Conservation (phyloP, 2,888 invertebrate genomes). For the Heliconius ethilla region DNA sequence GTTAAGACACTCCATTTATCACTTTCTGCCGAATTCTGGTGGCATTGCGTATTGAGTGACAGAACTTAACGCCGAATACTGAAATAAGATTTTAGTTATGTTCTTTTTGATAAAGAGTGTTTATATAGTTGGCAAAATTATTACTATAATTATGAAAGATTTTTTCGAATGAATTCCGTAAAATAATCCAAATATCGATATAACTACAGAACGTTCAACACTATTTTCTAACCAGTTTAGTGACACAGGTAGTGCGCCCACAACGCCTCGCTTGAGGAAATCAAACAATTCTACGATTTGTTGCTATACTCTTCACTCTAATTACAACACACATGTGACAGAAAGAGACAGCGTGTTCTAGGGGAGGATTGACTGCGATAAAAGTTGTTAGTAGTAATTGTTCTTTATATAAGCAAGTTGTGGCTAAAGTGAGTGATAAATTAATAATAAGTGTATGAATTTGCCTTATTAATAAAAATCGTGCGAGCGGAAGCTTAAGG, state of each 20-base stretch:
- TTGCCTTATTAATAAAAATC: neutral
- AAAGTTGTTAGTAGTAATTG: conserved; percentile 44
- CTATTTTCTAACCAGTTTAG: conserved; percentile 55
- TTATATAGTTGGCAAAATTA: too few species aligned
- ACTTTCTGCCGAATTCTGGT: too few species aligned
- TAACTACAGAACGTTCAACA: conserved; percentile 38
- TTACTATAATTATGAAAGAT: neutral
- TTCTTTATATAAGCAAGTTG: conserved; percentile 38
- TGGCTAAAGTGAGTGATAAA: conserved; percentile 5
- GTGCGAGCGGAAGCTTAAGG: neutral
- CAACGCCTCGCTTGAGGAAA: conserved; percentile 54
- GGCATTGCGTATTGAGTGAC: too few species aligned
- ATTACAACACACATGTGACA: conserved; percentile 16
- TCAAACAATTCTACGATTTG: conserved; percentile 63
- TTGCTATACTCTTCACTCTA: conserved; percentile 43
- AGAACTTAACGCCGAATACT: too few species aligned
- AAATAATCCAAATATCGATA: conserved; percentile 11
- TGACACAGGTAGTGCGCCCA: conserved; percentile 58
- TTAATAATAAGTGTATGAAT: neutral
- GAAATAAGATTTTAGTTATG: neutral
- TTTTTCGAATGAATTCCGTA: neutral
- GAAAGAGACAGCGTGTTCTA: conserved; percentile 22
- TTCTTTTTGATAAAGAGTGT: neutral
- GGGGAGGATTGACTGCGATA: conserved; percentile 35
- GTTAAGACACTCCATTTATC: too few species aligned